Base-by-base conservation (phyloP, 2,113 vertebrate genomes). In the Hyla sarda region DNA sequence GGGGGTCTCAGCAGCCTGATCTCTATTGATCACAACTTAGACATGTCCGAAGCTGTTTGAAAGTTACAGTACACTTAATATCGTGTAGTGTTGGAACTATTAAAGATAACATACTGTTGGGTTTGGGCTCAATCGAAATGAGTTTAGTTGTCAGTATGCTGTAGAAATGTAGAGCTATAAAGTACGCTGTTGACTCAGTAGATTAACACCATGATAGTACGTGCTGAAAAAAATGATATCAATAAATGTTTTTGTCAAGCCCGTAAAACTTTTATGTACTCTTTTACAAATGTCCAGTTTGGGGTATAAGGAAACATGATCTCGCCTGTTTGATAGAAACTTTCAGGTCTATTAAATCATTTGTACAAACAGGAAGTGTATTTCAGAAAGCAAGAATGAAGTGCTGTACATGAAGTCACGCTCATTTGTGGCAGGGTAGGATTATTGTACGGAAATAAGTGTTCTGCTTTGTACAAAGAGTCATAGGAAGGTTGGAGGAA, bases 311-410 rank as follows among this genome's bases (percentile, higher is more conserved):
- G 25, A 76, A 76, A 76, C 13, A 19, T 21, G 47, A 76, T 52
- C 74, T 52, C 11, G n/a, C 3, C 28, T 76, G 45, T 75, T 25
- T 50, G 28, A 76, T 28, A 74, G n/a, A 74, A 74, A 74, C 72
- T 48, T 48, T 48, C 12, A 48, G 41, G 47, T 7, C 60, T 41
- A 48, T 16, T 74, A 48, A 74, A 74, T 74, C 72, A 74, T 50
- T 76, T 50, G 48, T 12, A n/a, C 45, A 76, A 77, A 77, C 75
- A 77, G 75, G 75, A 77, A 77, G 28, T 25, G 50, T 19, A 77
- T 37, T 11, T 71, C 34, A 71, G 67, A 41, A 19, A 37, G 67
- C 32, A 41, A 71, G 67, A 71, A 71, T 41, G 21, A 23, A 30
- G 30, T 77, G 48, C 75, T 23, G 30, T 54, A 54, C 48, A 34